Percentiles rank a stretch among this genome's conserved stretches.
Evolutionary conservation across 2,113 vertebrate genomes (phyloP).

Genomic region (Beaufortia kweichowensis): DNA sequence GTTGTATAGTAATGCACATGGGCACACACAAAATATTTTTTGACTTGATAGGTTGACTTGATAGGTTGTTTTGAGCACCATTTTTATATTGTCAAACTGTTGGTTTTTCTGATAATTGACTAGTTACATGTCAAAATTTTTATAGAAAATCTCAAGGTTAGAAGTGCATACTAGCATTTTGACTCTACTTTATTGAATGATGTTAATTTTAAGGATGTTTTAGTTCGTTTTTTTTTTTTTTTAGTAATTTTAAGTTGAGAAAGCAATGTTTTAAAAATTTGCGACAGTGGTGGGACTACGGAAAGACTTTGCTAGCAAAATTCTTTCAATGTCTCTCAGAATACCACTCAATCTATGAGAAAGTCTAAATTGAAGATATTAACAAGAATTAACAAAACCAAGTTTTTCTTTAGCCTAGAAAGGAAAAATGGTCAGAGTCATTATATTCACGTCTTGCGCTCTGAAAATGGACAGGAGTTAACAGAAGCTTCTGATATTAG

Average conservation of each 20-base stretch:
- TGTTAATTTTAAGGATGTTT: background rate
- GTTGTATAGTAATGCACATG: background rate
- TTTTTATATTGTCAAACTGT: background rate
- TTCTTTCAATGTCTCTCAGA: slow-evolving; percentile 18
- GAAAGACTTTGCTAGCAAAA: slow-evolving; percentile 9
- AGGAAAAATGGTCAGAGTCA: background rate
- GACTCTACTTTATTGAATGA: background rate
- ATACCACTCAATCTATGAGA: background rate
- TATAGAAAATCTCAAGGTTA: background rate
- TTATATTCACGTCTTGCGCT: background rate
- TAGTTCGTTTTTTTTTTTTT: background rate
- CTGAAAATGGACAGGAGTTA: background rate
- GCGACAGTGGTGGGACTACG: too few relatives aligned
- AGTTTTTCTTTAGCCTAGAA: slow-evolving; percentile 8
- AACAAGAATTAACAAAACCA: background rate
- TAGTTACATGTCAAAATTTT: background rate
- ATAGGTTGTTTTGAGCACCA: background rate
- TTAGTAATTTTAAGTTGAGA: background rate
- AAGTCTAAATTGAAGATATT: background rate
- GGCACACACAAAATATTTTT: background rate
- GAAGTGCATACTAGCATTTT: background rate
- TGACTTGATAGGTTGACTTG: background rate
- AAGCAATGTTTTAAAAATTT: background rate
- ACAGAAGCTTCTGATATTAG: background rate
- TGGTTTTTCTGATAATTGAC: background rate